Evolutionary conservation across 2,888 invertebrate genomes (phyloP).

Genomic region (Hartigia nigra): DNA sequence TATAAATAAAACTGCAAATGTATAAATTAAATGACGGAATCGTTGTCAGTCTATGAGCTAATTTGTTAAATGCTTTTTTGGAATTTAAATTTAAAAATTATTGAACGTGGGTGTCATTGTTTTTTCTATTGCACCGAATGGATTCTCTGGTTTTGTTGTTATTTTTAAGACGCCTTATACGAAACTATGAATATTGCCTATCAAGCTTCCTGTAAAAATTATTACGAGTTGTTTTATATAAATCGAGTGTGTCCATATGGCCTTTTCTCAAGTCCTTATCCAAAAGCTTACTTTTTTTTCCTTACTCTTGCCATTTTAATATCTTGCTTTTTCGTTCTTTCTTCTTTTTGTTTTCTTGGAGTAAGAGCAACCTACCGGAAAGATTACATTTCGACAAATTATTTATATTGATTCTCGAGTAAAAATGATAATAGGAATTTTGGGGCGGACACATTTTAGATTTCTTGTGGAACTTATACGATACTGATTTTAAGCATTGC

Average conservation of each 20-base stretch:
- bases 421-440: background rate
- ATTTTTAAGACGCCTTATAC: background rate
- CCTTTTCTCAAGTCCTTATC: background rate
- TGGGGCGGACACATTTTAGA: too few relatives aligned
- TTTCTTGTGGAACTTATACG: too few relatives aligned
- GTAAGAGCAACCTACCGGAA: background rate
- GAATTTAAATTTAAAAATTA: background rate
- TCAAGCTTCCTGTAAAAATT: too few relatives aligned
- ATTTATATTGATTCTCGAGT: background rate
- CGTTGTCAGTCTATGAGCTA: background rate
- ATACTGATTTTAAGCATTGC: too few relatives aligned
- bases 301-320: background rate
- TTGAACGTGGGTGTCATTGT: background rate
- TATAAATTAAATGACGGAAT: background rate
- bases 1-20: background rate
- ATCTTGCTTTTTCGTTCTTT: background rate
- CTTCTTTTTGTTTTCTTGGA: too few relatives aligned
- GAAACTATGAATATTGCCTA: too few relatives aligned
- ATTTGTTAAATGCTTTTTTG: background rate
- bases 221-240: too few relatives aligned
- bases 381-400: background rate
- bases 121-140: background rate
- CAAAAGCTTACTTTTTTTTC: background rate
- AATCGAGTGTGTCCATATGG: background rate
- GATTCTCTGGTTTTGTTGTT: background rate